Evolutionary conservation across 2,797 vertebrate species (phyloP).

Genomic region (Dermochelys coriacea): DNA sequence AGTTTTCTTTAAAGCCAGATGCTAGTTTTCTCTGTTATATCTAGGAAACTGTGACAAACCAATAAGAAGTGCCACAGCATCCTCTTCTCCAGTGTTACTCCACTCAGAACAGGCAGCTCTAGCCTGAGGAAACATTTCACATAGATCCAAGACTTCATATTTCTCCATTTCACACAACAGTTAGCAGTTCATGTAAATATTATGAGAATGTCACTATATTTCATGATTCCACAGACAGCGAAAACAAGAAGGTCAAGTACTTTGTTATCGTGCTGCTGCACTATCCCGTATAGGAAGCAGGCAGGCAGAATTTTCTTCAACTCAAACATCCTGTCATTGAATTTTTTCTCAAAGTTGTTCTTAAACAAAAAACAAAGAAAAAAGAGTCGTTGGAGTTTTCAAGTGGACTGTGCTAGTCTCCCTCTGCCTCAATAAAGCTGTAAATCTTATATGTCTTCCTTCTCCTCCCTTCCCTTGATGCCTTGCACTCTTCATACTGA

Average conservation of each 20-base stretch:
- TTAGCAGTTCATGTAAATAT: constrained; percentile 39
- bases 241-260: constrained; percentile 56
- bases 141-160: neutral
- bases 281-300: constrained; percentile 46
- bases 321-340: constrained; percentile 77
- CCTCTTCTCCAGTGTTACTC: neutral
- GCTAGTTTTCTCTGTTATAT: neutral
- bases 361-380: constrained; percentile 71
- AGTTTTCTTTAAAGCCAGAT: neutral
- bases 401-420: constrained; percentile 75
- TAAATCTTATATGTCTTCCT: constrained; percentile 80
- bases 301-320: constrained; percentile 58
- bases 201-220: constrained; percentile 37
- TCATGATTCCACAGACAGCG: constrained; percentile 48
- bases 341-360: constrained; percentile 70
- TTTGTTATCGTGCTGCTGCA: constrained; percentile 55
- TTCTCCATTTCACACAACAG: neutral
- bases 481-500: constrained; percentile 16
- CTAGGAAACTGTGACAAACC: neutral
- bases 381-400: constrained; percentile 82
- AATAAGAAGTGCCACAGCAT: neutral
- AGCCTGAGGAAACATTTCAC: neutral
- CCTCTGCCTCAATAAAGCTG: constrained; percentile 84
- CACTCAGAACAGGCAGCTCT: neutral
- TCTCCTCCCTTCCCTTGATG: constrained; percentile 63